Conservation (phyloP, 2,888 invertebrate genomes). For the Entomobrya proxima region DNA sequence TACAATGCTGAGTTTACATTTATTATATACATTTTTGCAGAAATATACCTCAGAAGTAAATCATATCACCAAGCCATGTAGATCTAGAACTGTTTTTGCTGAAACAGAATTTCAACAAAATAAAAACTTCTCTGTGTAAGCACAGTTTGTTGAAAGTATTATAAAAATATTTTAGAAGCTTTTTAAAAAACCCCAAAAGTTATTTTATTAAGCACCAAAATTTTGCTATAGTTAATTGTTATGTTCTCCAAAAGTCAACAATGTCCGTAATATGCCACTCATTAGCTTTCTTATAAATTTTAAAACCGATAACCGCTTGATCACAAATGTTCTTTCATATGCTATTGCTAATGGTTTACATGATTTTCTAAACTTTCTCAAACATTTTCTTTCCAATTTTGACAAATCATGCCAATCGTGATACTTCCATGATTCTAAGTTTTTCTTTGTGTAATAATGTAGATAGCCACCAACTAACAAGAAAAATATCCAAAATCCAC, state of each 20-base stretch:
- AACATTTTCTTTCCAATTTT: background rate
- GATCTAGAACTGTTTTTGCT: too few species aligned
- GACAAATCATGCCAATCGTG: background rate
- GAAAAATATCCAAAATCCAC: background rate
- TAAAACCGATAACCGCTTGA: background rate
- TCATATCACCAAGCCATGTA: too few species aligned
- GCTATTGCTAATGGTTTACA: constrained; percentile 3
- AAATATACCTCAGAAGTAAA: too few species aligned
- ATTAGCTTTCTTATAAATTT: background rate
- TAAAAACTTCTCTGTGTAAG: too few species aligned
- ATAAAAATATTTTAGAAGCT: too few species aligned
- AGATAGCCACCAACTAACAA: constrained; percentile 1
- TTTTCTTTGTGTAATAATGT: background rate
- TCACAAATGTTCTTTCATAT: background rate
- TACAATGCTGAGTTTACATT: too few species aligned
- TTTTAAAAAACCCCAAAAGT: too few species aligned
- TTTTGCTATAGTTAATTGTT: too few species aligned
- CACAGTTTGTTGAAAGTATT: too few species aligned
- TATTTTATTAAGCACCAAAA: too few species aligned
- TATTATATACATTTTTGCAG: too few species aligned
- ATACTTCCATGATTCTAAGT: constrained; percentile 6
- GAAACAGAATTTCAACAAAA: too few species aligned
- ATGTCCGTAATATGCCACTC: background rate
- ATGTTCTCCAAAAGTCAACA: background rate
- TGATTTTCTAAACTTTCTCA: constrained; percentile 19